Evolutionary conservation across 2,113 vertebrate genomes (phyloP), one percentile per base, ranked within the genome.

Genomic region (Calyptomena viridis): DNA sequence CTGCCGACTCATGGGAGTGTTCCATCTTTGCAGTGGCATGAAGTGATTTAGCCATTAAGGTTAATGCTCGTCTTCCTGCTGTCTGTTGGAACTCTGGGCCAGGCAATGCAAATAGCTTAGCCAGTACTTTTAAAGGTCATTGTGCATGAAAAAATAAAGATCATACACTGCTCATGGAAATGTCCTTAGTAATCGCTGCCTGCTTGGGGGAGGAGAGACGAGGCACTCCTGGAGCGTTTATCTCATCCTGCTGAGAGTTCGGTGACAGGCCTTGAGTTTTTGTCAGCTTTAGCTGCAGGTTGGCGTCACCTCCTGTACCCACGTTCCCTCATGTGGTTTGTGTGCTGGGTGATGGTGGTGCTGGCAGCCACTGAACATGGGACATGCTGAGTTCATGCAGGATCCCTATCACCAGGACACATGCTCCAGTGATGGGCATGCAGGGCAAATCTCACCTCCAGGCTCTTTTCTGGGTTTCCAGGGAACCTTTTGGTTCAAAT

Each of bases 41-140:
- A 68, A 60, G 92, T 97, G 97, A 98, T 98, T 98, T 97, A 97
- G 96, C 93, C 96, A 97, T 98, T 98, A 98, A 97, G 96, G 97
- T 97, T 98, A 98, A 98, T 97, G 97, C 97, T 98, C 18, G 33
- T 98, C 96, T 98, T 97, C 92, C 94, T 77, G 91, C 95, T 96
- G 92, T 91, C 97, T 97, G 89, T 91, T 95, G 96, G 92, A 98
- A 97, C 95, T 97, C 96, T 92, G 93, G 93, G 93, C 91, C 96
- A 97, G 97, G 96, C 95, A 97, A 94, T 97, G 94, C 96, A 98
- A 98, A 98, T 97, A 97, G 97, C 97, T 98, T 98, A 98, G 96
- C 94, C 96, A 89, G 98, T 98, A 95, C 90, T 98, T 98, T 98
- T 98, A 98, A 98, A 98, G 97, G 98, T 98, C 97, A 97, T 91